Base-by-base conservation (phyloP, 2,888 invertebrate species). In the Agapetus fuscipes region DNA sequence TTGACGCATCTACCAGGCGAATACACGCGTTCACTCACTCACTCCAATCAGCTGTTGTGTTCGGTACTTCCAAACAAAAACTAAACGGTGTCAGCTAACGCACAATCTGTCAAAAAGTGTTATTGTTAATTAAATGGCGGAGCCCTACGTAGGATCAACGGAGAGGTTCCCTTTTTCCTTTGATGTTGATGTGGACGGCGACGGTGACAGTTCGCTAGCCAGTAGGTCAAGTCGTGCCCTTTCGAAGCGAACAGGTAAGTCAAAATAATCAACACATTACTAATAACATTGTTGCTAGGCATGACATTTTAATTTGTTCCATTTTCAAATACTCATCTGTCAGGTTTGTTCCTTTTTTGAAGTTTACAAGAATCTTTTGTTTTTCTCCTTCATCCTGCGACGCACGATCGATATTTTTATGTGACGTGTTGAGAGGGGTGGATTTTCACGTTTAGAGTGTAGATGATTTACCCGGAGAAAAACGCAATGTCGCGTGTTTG, bases 121-220 rank as follows among this genome's bases (percentile, higher is more conserved):
- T n/a, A n/a, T n/a, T n/a, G 20, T 20, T 20, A 6, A 9, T 20
- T 20, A 20, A 49, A 68, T 68, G 68, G 62, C 67, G 42, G 56
- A 60, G 49, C 61, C 62, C 41, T 67, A 61, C 51, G 70, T 69
- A 31, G 69, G 69, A 26, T 67, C 69, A 39, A 69, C 69, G 27
- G 68, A 64, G 52, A 66, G 48, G 49, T 70, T 69, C 49, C 69
- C 69, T 2, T 70, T 69, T 50, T 67, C 70, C 35, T 70, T 70
- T 53, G 70, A 70, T 49, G 55, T 62, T 11, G 66, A 69, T 40
- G 69, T 68, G 30, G 64, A 63, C 15, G 43, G 38, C 10, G 43
- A 33, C 30, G 39, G 29, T 11, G 39, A 36, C 17, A 39, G 39
- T 13, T 20, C 32, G 10, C n/a, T n/a, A n/a, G 30, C 43, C 2